Conservation (phyloP, 2,797 vertebrate species). For the Parauchenoglanis ngamensis region DNA sequence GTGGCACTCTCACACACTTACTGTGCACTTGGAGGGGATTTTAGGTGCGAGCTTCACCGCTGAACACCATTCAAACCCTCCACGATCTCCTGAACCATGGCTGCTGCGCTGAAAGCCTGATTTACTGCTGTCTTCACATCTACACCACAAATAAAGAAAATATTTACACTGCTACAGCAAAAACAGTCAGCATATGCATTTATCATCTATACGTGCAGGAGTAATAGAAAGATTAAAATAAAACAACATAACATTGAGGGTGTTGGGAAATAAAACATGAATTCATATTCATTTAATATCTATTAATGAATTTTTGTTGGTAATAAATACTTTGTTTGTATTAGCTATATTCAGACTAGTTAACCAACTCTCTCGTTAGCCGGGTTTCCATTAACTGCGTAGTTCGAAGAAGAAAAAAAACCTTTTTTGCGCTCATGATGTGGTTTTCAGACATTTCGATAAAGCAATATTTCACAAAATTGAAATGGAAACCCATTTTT, state of each 20-base stretch:
- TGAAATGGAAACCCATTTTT: too few species aligned
- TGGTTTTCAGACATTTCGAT: too few species aligned
- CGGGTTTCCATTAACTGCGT: too few species aligned
- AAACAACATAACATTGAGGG: neutral
- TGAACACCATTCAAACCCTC: slow-evolving; percentile 74
- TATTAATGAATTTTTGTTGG: too few species aligned
- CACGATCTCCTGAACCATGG: slow-evolving; percentile 57
- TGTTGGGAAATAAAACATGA: neutral
- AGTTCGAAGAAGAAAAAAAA: too few species aligned
- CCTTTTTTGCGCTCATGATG: too few species aligned
- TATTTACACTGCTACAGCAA: neutral
- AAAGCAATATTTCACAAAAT: too few species aligned
- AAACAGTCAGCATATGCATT: neutral
- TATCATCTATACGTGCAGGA: neutral
- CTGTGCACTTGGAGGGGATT: slow-evolving; percentile 83
- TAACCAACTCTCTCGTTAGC: too few species aligned
- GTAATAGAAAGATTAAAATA: neutral
- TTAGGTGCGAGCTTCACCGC: slow-evolving; percentile 80
- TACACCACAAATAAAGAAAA: slow-evolving; percentile 23
- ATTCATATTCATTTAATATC: neutral
- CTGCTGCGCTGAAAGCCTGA: slow-evolving; percentile 54
- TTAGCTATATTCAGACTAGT: too few species aligned
- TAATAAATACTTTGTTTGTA: too few species aligned
- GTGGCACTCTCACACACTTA: slow-evolving; percentile 78
- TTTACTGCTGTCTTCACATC: slow-evolving; percentile 47